Evolutionary conservation across 2,888 invertebrate genomes (phyloP).

Genomic region (Drosophila vallismaia): DNA sequence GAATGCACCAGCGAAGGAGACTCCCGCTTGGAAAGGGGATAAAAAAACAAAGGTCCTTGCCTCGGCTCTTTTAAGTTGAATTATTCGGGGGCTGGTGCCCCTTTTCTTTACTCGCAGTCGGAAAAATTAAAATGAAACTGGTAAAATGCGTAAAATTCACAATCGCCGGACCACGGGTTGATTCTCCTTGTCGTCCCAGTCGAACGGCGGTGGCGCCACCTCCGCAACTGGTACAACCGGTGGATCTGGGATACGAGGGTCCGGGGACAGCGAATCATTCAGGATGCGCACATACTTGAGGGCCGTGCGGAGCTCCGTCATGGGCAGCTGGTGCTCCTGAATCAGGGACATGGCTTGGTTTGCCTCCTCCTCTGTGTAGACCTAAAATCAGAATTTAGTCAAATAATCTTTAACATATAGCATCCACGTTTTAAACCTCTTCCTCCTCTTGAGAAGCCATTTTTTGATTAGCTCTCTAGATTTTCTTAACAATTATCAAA

Average conservation of each 20-base stretch:
- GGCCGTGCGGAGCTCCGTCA: constrained; percentile 56
- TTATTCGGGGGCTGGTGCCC: neutral
- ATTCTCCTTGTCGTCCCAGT: constrained; percentile 4
- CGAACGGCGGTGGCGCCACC: constrained; percentile 42
- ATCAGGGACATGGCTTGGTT: constrained; percentile 49
- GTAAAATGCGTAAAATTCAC: neutral
- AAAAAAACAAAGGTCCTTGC: constrained; percentile 1
- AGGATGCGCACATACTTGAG: constrained; percentile 59
- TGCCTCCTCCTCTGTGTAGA: constrained; percentile 48
- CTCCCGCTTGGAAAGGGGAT: neutral
- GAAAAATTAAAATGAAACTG: neutral
- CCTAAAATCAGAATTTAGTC: constrained; percentile 16
- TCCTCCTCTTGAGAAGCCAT: constrained; percentile 34
- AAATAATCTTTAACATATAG: no score
- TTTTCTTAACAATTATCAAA: neutral
- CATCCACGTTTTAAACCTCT: constrained; percentile 27
- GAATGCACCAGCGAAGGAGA: constrained; percentile 14
- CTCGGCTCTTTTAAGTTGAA: neutral
- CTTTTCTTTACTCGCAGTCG: neutral
- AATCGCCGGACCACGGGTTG: neutral
- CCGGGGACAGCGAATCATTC: constrained; percentile 13
- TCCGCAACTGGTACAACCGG: constrained; percentile 10
- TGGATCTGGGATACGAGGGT: constrained; percentile 3
- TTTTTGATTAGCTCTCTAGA: neutral
- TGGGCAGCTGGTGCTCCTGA: constrained; percentile 48